A percentile compares a stretch with the other conserved stretches of the same genome.
These are phyloP conservation scores for Spialia ferax DNA, from an alignment of 2,888 invertebrate species.

Conservation along the genomic window DNA sequence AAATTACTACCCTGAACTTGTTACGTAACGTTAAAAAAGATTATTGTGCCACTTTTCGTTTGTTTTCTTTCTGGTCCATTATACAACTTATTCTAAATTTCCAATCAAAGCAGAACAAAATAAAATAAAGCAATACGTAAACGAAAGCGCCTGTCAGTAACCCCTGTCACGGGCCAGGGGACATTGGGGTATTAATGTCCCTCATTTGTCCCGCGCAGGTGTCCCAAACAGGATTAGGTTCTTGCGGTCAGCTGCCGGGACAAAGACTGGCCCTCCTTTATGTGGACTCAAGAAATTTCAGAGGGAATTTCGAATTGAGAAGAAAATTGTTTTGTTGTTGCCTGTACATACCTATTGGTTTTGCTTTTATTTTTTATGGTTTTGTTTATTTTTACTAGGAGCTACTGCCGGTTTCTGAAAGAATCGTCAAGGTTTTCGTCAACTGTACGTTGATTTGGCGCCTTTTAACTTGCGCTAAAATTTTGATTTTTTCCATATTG, in stretches of 20 bases:
- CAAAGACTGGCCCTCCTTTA: conserved; percentile 32
- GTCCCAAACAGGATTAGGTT: conserved; percentile 38
- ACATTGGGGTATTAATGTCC: conserved; percentile 38
- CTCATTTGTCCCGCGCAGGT: conserved; percentile 39
- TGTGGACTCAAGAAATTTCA: conserved; percentile 27
- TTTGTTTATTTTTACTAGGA: too few relatives aligned
- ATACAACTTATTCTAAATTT: not conserved
- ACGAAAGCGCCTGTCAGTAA: conserved; percentile 11
- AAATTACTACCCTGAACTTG: too few relatives aligned
- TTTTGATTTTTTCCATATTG: too few relatives aligned
- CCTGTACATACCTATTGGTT: too few relatives aligned
- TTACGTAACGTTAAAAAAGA: too few relatives aligned
- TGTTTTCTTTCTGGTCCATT: too few relatives aligned
- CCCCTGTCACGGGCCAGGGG: conserved; percentile 26
- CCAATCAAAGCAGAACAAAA: conserved; percentile 9
- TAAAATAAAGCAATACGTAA: not conserved
- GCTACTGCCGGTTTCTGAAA: too few relatives aligned
- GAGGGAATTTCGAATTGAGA: conserved; percentile 5
- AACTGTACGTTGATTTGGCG: too few relatives aligned
- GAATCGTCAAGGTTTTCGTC: too few relatives aligned
- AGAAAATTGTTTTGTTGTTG: not conserved
- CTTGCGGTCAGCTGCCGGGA: conserved; percentile 35
- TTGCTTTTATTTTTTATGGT: too few relatives aligned
- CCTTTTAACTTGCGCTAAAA: too few relatives aligned
- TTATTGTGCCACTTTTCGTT: too few relatives aligned